Evolutionary conservation across 2,797 vertebrate genomes (phyloP).

Genomic region (Choloepus didactylus): DNA sequence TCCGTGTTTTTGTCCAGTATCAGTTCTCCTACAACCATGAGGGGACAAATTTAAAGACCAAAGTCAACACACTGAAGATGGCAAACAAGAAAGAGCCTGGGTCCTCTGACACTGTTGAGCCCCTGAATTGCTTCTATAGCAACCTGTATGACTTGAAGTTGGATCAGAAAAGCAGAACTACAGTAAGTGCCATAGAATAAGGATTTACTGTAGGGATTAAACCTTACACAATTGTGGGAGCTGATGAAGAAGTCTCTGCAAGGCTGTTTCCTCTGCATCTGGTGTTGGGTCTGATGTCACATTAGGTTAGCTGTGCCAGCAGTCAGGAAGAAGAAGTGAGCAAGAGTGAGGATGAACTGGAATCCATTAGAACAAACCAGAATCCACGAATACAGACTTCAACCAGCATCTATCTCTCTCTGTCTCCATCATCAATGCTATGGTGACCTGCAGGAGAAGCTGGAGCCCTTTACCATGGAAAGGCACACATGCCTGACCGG

Average conservation of each 20-base stretch:
- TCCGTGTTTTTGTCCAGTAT: too few species aligned
- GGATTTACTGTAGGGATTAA: background rate
- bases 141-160: background rate
- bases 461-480: background rate
- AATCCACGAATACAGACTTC: too few species aligned
- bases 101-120: background rate
- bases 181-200: background rate
- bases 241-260: background rate
- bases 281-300: background rate
- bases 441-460: background rate
- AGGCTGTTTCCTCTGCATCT: background rate
- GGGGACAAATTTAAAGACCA: background rate
- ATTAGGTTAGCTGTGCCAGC: background rate
- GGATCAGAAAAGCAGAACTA: background rate
- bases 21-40: background rate
- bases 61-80: background rate
- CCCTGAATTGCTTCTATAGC: background rate
- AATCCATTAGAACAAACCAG: background rate
- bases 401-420: background rate
- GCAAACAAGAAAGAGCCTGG: background rate
- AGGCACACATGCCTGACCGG: accelerated
- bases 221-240: background rate
- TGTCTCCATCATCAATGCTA: background rate
- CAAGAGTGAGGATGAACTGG: background rate
- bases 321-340: background rate